Conservation (phyloP, 2,797 vertebrate genomes). For the Ateles fusciceps region DNA sequence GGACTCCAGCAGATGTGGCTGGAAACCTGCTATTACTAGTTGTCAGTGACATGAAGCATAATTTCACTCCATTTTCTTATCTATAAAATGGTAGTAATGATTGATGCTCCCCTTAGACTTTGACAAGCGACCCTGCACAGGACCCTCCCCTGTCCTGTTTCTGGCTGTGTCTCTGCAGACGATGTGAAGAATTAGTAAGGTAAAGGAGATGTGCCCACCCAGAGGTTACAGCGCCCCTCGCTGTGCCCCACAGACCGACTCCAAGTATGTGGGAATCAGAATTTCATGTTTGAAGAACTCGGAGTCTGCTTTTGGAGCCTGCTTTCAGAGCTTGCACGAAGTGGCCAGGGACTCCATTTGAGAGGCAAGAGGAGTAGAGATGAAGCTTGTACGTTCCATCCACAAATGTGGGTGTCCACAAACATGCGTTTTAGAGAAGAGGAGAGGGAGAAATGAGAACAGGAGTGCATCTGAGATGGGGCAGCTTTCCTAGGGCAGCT, state of each 20-base stretch:
- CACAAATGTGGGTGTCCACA: neutral
- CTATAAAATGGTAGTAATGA: neutral
- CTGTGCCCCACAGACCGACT: neutral
- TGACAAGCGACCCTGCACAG: neutral
- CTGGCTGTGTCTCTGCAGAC: neutral
- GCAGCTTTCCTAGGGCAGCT: neutral
- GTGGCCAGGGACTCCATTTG: neutral
- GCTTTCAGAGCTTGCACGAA: neutral
- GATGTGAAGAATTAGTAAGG: neutral
- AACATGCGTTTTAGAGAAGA: neutral
- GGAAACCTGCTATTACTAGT: neutral
- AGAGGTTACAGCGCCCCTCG: accelerated
- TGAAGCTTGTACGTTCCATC: neutral
- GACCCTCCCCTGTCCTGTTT: neutral
- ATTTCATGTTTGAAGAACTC: neutral
- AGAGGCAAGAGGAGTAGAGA: neutral
- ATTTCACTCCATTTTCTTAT: neutral
- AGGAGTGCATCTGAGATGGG: too few species aligned
- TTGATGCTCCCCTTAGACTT: neutral
- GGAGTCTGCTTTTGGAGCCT: neutral
- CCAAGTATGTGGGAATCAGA: neutral
- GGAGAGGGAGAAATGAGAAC: neutral
- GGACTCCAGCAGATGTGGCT: neutral
- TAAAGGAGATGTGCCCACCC: neutral
- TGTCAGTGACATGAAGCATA: neutral